phyloP scores from a whole-genome alignment of 2,797 vertebrate genomes.

The Microcaecilia unicolor region DNA sequence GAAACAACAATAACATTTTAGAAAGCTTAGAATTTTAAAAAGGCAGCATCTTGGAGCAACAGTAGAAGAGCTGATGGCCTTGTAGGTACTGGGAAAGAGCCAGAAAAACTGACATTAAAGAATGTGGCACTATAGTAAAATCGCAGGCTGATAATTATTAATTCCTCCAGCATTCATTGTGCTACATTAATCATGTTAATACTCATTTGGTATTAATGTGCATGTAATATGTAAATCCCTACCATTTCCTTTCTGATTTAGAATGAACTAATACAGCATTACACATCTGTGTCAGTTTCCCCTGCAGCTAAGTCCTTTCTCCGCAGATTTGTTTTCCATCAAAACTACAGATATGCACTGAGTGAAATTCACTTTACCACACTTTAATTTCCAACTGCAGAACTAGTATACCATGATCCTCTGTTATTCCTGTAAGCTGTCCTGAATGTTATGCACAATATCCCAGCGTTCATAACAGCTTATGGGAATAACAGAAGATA shows the following conservation, averaged over 20 bases:
- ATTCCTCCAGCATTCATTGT: conserved; percentile 20
- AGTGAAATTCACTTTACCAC: too few relatives aligned
- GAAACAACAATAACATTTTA: not conserved
- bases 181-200: conserved; percentile 28
- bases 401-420: too few relatives aligned
- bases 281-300: conserved; percentile 8
- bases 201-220: conserved; percentile 24
- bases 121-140: conserved; percentile 1
- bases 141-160: conserved; percentile 9
- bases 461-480: too few relatives aligned
- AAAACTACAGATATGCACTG: too few relatives aligned
- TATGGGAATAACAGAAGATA: conserved; percentile 9
- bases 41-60: not conserved
- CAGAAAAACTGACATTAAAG: not conserved
- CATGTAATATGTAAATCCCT: conserved; percentile 27
- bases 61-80: not conserved
- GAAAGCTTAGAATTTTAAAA: too few relatives aligned
- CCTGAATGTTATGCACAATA: too few relatives aligned
- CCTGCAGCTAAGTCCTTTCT: conserved; percentile 3
- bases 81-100: not conserved
- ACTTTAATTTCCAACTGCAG: too few relatives aligned
- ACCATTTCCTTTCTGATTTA: conserved; percentile 18
- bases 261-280: conserved; percentile 11
- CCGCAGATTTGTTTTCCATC: conserved; percentile 5
- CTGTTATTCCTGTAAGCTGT: too few relatives aligned